Base-by-base conservation (phyloP, 2,888 invertebrate genomes). In the Gymnoscelis rufifasciata region DNA sequence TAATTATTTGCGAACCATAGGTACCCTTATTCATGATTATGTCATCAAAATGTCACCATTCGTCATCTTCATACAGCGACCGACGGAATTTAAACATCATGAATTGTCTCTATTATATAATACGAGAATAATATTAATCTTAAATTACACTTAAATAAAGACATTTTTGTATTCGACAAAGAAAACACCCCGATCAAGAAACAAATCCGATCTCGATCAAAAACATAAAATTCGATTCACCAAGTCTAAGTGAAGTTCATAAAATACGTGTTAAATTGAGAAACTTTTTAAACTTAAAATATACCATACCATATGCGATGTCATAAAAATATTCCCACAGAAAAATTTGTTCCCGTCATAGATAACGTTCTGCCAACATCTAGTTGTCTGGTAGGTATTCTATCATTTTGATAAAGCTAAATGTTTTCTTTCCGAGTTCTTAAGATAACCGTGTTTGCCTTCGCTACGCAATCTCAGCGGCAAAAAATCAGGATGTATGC, bases 391-490 rank as follows among this genome's bases (percentile, higher is more conserved):
- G 52, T 56, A 64, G 61, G 60, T 57, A 59, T 66, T 72, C 68
- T 75, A 73, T 76, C 71, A 69, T 66, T 66, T 64, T 75, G 79
- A 80, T 82, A 82, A 77, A 69, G 57, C 52, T 59, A 62, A 71
- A 67, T 64, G 65, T 69, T 66, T 70, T 71, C 66, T 64, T 73
- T 66, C 60, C 60, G 57, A 70, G 66, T 67, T 64, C 59, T 57
- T 53, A 47, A 67, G 83, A 83, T 83, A 84, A 81, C 64, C 63
- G 59, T 82, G 79, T 83, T 83, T 78, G 76, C 71, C 72, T 65
- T 63, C 64, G 59, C 68, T 59, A 76, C 72, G 69, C 74, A 76
- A 79, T 77, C 76, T 74, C 57, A 71, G 70, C 60, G 62, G 66
- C 71, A 72, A 78, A 77, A 79, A 78, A 79, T 78, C 75, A 79